These are phyloP conservation scores for Stenchaetothrips biformis DNA, from an alignment of 2,888 invertebrate species.

Conservation along the genomic window DNA sequence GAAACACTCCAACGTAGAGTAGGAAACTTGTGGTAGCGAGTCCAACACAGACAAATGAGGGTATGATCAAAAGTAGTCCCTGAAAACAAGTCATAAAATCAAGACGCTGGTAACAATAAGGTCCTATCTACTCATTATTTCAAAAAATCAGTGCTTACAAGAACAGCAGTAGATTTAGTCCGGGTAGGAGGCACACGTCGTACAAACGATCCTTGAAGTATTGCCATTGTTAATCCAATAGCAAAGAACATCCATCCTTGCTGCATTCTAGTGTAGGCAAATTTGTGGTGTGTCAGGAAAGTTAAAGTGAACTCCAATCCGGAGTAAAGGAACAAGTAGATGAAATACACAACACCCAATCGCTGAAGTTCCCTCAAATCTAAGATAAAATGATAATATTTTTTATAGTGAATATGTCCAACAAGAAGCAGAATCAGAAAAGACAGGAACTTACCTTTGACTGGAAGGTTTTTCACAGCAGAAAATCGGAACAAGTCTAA, in stretches of 20 bases:
- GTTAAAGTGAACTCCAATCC: constrained; percentile 96
- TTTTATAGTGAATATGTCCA: too few species aligned
- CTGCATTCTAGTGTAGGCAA: constrained; percentile 87
- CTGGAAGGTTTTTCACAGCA: constrained; percentile 61
- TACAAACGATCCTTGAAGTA: constrained; percentile 84
- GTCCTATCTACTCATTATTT: not conserved
- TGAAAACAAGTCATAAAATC: constrained; percentile 38
- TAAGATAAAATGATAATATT: constrained; percentile 41
- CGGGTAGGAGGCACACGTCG: constrained; percentile 68
- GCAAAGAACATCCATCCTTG: constrained; percentile 97
- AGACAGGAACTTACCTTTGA: constrained; percentile 39
- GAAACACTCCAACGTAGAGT: constrained; percentile 75
- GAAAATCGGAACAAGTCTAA: constrained; percentile 56
- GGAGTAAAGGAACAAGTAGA: constrained; percentile 73
- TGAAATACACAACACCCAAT: constrained; percentile 75
- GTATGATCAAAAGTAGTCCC: constrained; percentile 79
- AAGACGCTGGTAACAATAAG: not conserved
- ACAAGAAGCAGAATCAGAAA: constrained; percentile 7
- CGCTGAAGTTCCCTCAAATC: constrained; percentile 61
- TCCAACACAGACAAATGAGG: constrained; percentile 80
- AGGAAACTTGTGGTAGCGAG: constrained; percentile 56
- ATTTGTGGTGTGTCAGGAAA: constrained; percentile 89
- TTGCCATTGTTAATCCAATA: constrained; percentile 87
- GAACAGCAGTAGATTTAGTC: constrained; percentile 64
- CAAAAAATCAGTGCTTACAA: constrained; percentile 44